These are phyloP conservation scores for Anoplolepis gracilipes DNA, from an alignment of 1,140 invertebrate species.

Conservation along the genomic window DNA sequence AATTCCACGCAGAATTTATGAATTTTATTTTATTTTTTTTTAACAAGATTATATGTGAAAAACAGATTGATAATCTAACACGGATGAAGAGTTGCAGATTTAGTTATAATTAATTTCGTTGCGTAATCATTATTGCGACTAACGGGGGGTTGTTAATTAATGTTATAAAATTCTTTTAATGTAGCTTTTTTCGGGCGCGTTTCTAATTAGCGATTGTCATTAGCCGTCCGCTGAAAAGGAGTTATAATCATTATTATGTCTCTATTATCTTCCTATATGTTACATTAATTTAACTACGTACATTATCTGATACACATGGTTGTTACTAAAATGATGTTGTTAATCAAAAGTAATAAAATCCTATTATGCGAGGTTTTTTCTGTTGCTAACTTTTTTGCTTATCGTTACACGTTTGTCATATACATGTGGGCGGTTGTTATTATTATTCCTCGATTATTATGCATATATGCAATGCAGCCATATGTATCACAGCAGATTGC, in stretches of 20 bases:
- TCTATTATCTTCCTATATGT: constrained; percentile 34
- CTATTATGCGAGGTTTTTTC: constrained; percentile 11
- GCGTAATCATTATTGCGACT: not conserved
- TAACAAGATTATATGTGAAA: not conserved
- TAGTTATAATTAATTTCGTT: constrained; percentile 35
- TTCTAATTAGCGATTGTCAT: constrained; percentile 38
- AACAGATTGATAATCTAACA: not conserved
- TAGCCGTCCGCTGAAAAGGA: constrained; percentile 8
- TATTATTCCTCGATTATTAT: constrained; percentile 51
- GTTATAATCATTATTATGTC: constrained; percentile 34
- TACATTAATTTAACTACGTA: constrained; percentile 22
- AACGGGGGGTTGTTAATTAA: constrained; percentile 29
- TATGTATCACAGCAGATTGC: constrained; percentile 33
- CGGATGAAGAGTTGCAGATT: not conserved
- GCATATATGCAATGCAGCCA: constrained; percentile 34
- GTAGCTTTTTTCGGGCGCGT: constrained; percentile 18
- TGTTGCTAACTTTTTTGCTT: not conserved
- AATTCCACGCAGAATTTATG: not conserved
- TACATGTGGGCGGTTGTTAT: constrained; percentile 30
- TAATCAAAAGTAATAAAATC: not conserved
- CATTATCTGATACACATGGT: not conserved
- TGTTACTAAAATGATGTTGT: constrained; percentile 10
- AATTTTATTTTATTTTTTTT: not conserved
- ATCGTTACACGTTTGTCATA: constrained; percentile 10
- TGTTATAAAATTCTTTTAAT: constrained; percentile 9